phyloP scores from a whole-genome alignment of 2,797 vertebrate genomes.

The Pygocentrus nattereri region DNA sequence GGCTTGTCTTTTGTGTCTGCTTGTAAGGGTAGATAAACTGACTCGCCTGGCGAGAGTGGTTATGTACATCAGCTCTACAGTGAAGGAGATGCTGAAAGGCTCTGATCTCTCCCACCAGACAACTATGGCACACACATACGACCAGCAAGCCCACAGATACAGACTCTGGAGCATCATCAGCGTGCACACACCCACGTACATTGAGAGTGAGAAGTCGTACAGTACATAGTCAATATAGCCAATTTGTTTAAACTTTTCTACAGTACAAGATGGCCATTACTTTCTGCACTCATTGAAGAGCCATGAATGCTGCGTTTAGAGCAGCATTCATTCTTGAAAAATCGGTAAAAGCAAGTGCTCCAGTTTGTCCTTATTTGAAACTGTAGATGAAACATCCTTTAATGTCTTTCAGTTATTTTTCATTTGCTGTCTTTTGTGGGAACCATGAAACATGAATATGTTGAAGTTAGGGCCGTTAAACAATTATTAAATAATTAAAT shows the following conservation, averaged over 20 bases:
- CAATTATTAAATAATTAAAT: too few species aligned
- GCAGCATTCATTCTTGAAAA: too few species aligned
- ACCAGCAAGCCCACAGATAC: constrained; percentile 4
- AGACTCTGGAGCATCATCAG: background rate
- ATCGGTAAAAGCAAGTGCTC: too few species aligned
- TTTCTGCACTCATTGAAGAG: background rate
- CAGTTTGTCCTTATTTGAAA: too few species aligned
- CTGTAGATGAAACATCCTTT: too few species aligned
- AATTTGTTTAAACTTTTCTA: background rate
- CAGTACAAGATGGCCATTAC: background rate
- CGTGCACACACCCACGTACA: background rate
- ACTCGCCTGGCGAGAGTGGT: constrained; percentile 13
- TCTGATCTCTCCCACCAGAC: constrained; percentile 5
- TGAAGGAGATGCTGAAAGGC: constrained; percentile 24
- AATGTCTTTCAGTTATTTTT: too few species aligned
- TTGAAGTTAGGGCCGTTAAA: too few species aligned
- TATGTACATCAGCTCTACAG: constrained; percentile 9
- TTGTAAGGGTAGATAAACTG: constrained; percentile 15
- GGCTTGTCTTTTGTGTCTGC: background rate
- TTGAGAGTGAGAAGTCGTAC: background rate
- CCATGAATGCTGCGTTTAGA: background rate
- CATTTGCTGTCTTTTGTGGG: too few species aligned
- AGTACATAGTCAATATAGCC: too few species aligned
- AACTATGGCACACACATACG: background rate
- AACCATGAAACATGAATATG: too few species aligned